A percentile compares a stretch with the other conserved stretches of the same genome.
phyloP scores from a whole-genome alignment of 92 coral and sea anemone genomes.

The Porites divaricata region DNA sequence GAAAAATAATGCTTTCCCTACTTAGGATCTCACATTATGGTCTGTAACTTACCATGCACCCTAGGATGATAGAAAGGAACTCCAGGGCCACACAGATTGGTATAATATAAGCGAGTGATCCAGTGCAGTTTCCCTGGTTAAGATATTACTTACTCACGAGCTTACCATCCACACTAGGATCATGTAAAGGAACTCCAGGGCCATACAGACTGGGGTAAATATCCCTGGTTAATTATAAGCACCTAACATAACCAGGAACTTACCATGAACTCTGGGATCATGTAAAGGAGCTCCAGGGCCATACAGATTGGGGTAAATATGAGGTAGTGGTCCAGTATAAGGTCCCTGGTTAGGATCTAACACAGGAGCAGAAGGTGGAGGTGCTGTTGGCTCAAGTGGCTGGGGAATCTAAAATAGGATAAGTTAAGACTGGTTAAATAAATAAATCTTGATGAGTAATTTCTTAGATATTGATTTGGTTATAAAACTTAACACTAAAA shows the following conservation, averaged over 20 bases:
- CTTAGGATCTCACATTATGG: too few species aligned
- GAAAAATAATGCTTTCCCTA: too few species aligned
- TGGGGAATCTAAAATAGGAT: neutral
- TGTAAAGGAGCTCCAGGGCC: constrained; percentile 61
- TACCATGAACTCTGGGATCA: constrained; percentile 71
- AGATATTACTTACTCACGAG: neutral
- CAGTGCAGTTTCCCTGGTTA: constrained; percentile 28
- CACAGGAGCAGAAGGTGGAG: constrained; percentile 10
- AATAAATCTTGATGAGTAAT: too few species aligned
- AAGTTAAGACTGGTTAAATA: neutral
- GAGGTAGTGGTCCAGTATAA: constrained; percentile 42
- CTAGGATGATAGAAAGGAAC: constrained; percentile 65
- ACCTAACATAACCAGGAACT: neutral
- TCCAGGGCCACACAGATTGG: constrained; percentile 64
- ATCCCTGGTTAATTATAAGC: too few species aligned
- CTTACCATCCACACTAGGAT: constrained; percentile 43
- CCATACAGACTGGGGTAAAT: constrained; percentile 70
- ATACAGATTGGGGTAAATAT: constrained; percentile 67
- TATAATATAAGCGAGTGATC: constrained; percentile 52
- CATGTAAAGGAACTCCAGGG: constrained; percentile 52
- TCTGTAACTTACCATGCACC: constrained; percentile 55
- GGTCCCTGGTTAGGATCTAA: constrained; percentile 34
- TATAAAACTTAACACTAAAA: too few species aligned
- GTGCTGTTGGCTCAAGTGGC: constrained; percentile 32
- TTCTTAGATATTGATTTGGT: too few species aligned